These are phyloP conservation scores for Leptarthrus brevirostris DNA, from an alignment of 2,888 invertebrate species.

Conservation along the genomic window DNA sequence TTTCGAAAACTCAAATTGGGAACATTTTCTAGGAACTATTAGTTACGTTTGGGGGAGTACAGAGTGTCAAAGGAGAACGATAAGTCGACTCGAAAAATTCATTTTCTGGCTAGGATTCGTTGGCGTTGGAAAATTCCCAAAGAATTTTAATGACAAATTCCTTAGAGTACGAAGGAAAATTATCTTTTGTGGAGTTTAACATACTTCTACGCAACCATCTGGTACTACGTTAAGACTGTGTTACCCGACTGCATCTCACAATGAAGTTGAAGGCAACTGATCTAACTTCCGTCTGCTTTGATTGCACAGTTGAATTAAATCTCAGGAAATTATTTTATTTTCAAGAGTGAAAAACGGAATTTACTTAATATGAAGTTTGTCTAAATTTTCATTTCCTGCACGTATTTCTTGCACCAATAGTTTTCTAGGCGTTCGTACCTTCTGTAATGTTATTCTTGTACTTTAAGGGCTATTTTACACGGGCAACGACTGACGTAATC, in stretches of 20 bases:
- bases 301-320: slow-evolving; percentile 26
- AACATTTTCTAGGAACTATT: slow-evolving; percentile 1
- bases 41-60: not conserved
- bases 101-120: slow-evolving; percentile 8
- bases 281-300: not conserved
- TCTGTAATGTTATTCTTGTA: too few species aligned
- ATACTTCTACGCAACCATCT: slow-evolving; percentile 17
- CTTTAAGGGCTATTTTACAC: too few species aligned
- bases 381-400: too few species aligned
- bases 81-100: slow-evolving; percentile 13
- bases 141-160: slow-evolving; percentile 42
- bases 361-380: too few species aligned
- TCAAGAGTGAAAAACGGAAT: too few species aligned
- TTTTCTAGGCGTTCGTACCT: too few species aligned
- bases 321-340: slow-evolving; percentile 33
- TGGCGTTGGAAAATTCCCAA: slow-evolving; percentile 6
- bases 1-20: slow-evolving; percentile 14
- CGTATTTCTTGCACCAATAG: too few species aligned
- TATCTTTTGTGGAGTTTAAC: slow-evolving; percentile 22
- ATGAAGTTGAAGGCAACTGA: not conserved
- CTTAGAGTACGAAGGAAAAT: slow-evolving; percentile 20
- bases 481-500: too few species aligned
- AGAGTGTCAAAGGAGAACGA: too few species aligned
- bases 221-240: not conserved
- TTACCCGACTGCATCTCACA: slow-evolving; percentile 1